Evolutionary conservation across 2,113 vertebrate genomes (phyloP).

Genomic region (Serinus canaria): DNA sequence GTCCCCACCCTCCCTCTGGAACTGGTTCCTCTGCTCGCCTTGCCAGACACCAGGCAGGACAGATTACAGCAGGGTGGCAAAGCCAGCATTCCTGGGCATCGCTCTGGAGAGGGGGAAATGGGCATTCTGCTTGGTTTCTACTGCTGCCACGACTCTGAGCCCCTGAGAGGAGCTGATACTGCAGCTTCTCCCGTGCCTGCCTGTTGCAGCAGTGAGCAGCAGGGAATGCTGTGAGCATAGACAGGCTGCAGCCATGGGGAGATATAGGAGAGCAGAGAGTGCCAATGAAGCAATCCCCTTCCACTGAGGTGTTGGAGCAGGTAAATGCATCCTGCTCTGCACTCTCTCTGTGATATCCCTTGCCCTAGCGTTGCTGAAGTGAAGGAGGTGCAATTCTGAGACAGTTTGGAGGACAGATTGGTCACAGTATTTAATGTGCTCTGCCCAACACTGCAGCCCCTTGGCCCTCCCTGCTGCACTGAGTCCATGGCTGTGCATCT

Average conservation of each 20-base stretch:
- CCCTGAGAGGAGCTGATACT: not conserved
- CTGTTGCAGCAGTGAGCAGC: not conserved
- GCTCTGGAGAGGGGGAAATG: not conserved
- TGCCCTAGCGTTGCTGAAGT: not conserved
- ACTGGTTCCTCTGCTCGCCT: not conserved
- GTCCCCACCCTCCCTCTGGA: not conserved
- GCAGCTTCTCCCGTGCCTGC: slow-evolving; percentile 6
- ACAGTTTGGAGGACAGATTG: not conserved
- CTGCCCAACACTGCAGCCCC: not conserved
- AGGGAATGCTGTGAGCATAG: slow-evolving; percentile 10
- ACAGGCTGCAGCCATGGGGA: not conserved
- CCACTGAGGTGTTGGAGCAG: not conserved
- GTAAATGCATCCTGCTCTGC: not conserved
- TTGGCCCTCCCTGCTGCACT: not conserved
- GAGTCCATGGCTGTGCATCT: fast-evolving
- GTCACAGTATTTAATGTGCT: not conserved
- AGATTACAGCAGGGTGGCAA: not conserved
- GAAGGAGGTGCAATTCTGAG: not conserved
- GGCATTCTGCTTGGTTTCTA: not conserved
- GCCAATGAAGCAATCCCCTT: not conserved
- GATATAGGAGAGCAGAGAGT: not conserved
- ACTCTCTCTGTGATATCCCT: not conserved
- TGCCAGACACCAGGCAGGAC: not conserved
- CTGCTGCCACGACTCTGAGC: not conserved
- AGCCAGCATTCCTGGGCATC: not conserved